These are phyloP conservation scores for Epinotia demarniana DNA, from an alignment of 2,888 invertebrate species.

Conservation along the genomic window DNA sequence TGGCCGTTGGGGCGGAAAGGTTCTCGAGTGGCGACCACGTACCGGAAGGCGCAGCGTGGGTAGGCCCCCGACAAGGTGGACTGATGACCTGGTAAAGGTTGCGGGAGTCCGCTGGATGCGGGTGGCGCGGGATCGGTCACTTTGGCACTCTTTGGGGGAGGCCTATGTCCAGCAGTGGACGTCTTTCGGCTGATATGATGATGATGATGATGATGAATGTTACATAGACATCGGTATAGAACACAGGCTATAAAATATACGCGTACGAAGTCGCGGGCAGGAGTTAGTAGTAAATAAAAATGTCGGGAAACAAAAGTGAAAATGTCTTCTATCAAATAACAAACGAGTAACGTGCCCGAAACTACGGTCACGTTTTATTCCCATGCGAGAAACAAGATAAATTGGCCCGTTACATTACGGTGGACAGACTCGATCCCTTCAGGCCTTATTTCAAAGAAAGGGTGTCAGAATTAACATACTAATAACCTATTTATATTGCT, in stretches of 20 bases:
- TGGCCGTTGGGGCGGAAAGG: too few species aligned
- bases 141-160: too few species aligned
- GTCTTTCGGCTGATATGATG: too few species aligned
- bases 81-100: too few species aligned
- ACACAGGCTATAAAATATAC: neutral
- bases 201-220: too few species aligned
- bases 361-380: conserved; percentile 7
- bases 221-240: too few species aligned
- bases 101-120: too few species aligned
- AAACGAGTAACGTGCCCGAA: neutral
- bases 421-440: conserved; percentile 16
- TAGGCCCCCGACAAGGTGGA: too few species aligned
- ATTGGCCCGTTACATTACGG: conserved; percentile 18
- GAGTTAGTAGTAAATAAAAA: neutral
- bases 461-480: conserved; percentile 15
- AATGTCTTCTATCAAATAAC: conserved; percentile 9
- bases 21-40: too few species aligned
- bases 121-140: too few species aligned
- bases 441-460: conserved; percentile 2
- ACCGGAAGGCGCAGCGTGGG: too few species aligned
- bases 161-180: too few species aligned
- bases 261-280: neutral
- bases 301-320: neutral
- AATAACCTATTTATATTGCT: conserved; percentile 23
- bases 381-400: conserved; percentile 25